phyloP scores from a whole-genome alignment of 2,888 invertebrate species.

The Azorinus chamasolen region DNA sequence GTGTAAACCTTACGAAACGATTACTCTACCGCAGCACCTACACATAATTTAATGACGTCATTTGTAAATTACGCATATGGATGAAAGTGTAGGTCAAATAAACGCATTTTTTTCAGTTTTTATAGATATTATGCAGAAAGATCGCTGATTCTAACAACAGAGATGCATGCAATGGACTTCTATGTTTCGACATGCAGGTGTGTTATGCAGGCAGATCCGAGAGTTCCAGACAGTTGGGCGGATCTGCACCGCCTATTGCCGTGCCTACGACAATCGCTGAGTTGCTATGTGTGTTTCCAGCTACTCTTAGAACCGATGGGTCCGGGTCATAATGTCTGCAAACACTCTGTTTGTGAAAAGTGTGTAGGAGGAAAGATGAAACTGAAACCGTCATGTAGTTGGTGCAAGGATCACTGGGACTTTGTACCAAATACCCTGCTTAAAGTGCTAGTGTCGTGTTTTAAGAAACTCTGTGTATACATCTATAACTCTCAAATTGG shows the following conservation, averaged over 20 bases:
- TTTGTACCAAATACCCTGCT: conserved; percentile 94
- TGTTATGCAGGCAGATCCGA: conserved; percentile 91
- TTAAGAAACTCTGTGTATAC: conserved; percentile 95
- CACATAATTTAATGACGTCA: too few relatives aligned
- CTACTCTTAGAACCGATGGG: conserved; percentile 93
- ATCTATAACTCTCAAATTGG: conserved; percentile 88
- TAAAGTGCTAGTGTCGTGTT: conserved; percentile 94
- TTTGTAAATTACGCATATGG: too few relatives aligned
- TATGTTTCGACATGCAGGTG: conserved; percentile 94
- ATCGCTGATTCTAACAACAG: not conserved
- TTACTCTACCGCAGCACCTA: too few relatives aligned
- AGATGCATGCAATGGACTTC: conserved; percentile 93
- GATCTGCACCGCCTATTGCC: conserved; percentile 94
- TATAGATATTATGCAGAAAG: too few relatives aligned
- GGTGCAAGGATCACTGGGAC: conserved; percentile 94
- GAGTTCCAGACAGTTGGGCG: conserved; percentile 90
- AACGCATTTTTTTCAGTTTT: too few relatives aligned
- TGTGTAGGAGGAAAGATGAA: conserved; percentile 95
- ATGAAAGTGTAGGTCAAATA: too few relatives aligned
- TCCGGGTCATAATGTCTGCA: conserved; percentile 91
- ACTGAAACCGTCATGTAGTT: conserved; percentile 93
- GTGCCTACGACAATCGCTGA: conserved; percentile 94
- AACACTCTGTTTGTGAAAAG: conserved; percentile 95
- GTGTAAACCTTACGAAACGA: too few relatives aligned
- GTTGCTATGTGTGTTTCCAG: conserved; percentile 95